A percentile compares a stretch with the other conserved stretches of the same genome.
These are phyloP conservation scores for Sapajus apella DNA, from an alignment of 2,113 vertebrate genomes.

Conservation along the genomic window DNA sequence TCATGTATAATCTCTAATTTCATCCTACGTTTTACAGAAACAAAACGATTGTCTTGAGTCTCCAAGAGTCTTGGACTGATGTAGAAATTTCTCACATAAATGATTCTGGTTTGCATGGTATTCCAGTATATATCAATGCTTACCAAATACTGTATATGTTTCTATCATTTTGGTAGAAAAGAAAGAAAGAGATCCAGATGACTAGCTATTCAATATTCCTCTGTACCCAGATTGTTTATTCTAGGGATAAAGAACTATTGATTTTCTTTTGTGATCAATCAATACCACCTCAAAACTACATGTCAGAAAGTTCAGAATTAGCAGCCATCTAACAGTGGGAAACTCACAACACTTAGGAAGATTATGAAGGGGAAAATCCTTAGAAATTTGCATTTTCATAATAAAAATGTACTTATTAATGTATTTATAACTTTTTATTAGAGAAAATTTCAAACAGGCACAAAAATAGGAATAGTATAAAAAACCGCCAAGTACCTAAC, in stretches of 20 bases:
- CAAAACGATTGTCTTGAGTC: background rate
- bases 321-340: background rate
- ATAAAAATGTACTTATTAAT: background rate
- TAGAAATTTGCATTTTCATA: background rate
- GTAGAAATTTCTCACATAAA: background rate
- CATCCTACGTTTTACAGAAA: background rate
- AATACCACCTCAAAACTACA: background rate
- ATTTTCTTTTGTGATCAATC: background rate
- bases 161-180: background rate
- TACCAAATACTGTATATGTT: background rate
- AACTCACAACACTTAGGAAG: background rate
- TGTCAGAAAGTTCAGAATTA: background rate
- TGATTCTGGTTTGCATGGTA: background rate
- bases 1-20: background rate
- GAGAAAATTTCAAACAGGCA: background rate
- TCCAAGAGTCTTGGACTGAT: background rate
- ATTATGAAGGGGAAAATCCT: background rate
- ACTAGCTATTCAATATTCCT: background rate
- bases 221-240: background rate
- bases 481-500: background rate
- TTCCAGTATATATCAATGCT: background rate
- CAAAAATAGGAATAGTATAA: background rate
- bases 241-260: background rate
- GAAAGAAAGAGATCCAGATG: background rate
- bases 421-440: background rate